A percentile compares a stretch with the other conserved stretches of the same genome.
These are phyloP conservation scores for Rhyacophila brunnea DNA, from an alignment of 1,140 invertebrate genomes.

Conservation along the genomic window DNA sequence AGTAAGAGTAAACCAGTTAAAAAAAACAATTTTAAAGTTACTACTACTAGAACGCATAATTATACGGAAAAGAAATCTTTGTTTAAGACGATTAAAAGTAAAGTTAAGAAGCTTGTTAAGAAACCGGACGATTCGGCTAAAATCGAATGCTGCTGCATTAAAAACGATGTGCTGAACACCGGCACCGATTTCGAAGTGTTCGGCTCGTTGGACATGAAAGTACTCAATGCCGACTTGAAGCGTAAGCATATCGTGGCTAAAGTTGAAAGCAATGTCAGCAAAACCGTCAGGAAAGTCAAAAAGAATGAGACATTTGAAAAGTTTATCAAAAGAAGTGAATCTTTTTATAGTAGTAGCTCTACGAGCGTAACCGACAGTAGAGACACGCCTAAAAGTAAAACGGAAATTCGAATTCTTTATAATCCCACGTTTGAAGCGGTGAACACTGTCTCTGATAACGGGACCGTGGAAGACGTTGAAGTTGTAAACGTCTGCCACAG, in stretches of 20 bases:
- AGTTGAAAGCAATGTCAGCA: slow-evolving; percentile 44
- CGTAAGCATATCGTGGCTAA: slow-evolving; percentile 42
- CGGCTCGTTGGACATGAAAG: slow-evolving; percentile 47
- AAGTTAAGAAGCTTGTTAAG: slow-evolving; percentile 45
- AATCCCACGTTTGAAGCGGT: slow-evolving; percentile 46
- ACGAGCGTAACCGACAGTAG: neutral
- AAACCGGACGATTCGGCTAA: slow-evolving; percentile 41
- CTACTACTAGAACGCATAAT: neutral
- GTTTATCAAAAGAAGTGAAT: slow-evolving; percentile 50
- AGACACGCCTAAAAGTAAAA: slow-evolving; percentile 40
- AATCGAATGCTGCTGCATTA: slow-evolving; percentile 50
- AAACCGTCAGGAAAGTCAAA: slow-evolving; percentile 41
- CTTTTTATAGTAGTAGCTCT: slow-evolving; percentile 38
- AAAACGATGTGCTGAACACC: slow-evolving; percentile 44
- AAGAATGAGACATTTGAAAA: slow-evolving; percentile 45
- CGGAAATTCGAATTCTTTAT: slow-evolving; percentile 51
- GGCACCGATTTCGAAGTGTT: slow-evolving; percentile 43
- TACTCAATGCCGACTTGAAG: slow-evolving; percentile 43
- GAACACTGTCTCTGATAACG: neutral
- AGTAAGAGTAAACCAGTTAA: slow-evolving; percentile 28
- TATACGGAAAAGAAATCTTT: slow-evolving; percentile 42
- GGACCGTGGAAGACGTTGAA: too few species aligned
- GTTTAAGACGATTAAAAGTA: slow-evolving; percentile 41
- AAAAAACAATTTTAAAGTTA: slow-evolving; percentile 16
- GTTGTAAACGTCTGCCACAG: too few species aligned